Conservation (phyloP, 1,140 invertebrate genomes). For the Neoseiulus cucumeris region DNA sequence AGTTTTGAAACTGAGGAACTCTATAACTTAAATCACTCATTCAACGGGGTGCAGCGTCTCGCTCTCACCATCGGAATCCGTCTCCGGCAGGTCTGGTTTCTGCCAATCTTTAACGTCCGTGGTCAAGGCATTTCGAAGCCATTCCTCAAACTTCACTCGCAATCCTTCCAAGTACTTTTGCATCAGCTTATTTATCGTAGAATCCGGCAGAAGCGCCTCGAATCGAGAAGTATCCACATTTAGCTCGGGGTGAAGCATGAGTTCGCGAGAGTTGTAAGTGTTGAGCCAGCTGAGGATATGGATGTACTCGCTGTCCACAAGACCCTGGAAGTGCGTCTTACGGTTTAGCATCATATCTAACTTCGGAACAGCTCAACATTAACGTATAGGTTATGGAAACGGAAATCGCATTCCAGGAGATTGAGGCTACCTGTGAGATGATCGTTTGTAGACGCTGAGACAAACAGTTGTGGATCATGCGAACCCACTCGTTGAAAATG, state of each 20-base stretch:
- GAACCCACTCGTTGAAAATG: constrained; percentile 70
- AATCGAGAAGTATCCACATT: constrained; percentile 48
- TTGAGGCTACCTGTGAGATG: constrained; percentile 27
- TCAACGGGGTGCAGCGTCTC: not conserved
- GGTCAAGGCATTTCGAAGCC: constrained; percentile 81
- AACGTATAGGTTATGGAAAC: constrained; percentile 3
- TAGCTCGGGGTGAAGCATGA: constrained; percentile 70
- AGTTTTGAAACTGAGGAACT: constrained; percentile 12
- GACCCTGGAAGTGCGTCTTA: constrained; percentile 3
- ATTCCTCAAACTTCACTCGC: constrained; percentile 75
- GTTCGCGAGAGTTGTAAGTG: constrained; percentile 47
- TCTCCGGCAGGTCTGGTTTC: constrained; percentile 16
- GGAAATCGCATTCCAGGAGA: no score
- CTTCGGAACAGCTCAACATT: constrained; percentile 34
- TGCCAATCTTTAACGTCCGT: constrained; percentile 47
- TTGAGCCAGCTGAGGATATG: constrained; percentile 33
- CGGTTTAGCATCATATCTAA: constrained; percentile 63
- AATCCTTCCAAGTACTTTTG: constrained; percentile 52
- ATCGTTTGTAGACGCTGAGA: constrained; percentile 45
- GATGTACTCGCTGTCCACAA: constrained; percentile 5
- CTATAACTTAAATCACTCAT: not conserved
- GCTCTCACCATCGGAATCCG: not conserved
- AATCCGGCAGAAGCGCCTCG: constrained; percentile 48
- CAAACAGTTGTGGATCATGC: constrained; percentile 78
- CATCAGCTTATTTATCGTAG: constrained; percentile 53